Conservation (phyloP, 2,113 vertebrate species). For the Lophura nycthemera region DNA sequence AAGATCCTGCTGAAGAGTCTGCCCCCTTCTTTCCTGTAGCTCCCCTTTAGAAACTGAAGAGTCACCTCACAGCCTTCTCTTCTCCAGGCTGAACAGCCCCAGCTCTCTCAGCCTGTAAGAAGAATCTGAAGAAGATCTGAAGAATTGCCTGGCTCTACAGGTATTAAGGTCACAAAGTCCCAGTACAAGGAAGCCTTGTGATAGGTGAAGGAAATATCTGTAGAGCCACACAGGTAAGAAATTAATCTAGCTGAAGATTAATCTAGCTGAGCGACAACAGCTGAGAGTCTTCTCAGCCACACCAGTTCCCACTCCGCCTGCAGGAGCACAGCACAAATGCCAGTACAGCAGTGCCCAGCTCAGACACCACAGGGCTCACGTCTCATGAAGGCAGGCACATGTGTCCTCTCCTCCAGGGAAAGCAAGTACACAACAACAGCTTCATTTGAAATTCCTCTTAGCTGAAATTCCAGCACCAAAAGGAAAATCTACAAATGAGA, state of each 20-base stretch:
- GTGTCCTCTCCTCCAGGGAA: too few relatives aligned
- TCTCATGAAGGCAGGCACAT: neutral
- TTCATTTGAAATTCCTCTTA: neutral
- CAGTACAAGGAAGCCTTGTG: neutral
- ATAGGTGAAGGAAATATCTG: neutral
- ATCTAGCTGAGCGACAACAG: neutral
- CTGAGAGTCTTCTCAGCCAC: neutral
- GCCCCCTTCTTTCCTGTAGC: too few relatives aligned
- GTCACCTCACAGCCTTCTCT: too few relatives aligned
- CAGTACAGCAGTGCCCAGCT: neutral
- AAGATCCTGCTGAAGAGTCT: too few relatives aligned
- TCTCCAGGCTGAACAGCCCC: too few relatives aligned
- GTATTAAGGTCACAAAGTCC: neutral
- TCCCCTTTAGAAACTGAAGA: too few relatives aligned
- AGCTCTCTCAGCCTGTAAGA: too few relatives aligned
- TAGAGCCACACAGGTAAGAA: neutral
- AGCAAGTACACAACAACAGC: neutral
- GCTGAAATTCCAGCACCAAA: neutral
- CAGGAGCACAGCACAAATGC: neutral
- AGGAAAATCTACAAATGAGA: neutral
- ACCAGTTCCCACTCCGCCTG: neutral
- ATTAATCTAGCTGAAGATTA: neutral
- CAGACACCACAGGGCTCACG: rapidly evolving
- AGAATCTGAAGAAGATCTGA: neutral
- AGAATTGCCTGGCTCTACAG: neutral